Conservation (phyloP, 2,113 vertebrate genomes). For the Catharus bicknelli region DNA sequence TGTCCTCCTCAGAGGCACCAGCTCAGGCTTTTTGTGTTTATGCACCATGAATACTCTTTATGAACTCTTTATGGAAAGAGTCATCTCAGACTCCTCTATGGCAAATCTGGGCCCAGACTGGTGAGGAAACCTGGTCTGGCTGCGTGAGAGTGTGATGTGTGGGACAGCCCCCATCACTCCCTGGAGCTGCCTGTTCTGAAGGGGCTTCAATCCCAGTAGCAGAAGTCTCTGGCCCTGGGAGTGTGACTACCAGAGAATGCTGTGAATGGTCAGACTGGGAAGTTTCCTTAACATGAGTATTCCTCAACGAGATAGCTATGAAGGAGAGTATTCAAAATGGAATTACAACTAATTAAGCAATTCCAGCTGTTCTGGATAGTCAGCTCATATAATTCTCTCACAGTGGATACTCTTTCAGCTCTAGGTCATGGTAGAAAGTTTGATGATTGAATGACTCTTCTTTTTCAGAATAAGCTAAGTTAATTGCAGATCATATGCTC, state of each 20-base stretch:
- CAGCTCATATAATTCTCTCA: background rate
- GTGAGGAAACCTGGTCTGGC: background rate
- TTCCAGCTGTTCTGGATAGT: background rate
- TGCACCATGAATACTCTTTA: accelerated
- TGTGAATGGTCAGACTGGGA: background rate
- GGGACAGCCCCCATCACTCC: background rate
- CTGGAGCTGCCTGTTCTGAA: background rate
- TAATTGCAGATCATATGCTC: background rate
- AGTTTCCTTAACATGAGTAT: background rate
- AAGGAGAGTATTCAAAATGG: background rate
- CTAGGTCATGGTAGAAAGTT: background rate
- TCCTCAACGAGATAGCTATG: background rate
- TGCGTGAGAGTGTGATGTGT: background rate
- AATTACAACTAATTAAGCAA: background rate
- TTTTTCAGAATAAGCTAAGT: background rate
- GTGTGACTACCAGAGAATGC: too few relatives aligned
- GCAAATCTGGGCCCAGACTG: background rate
- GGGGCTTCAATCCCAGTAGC: background rate
- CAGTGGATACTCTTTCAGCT: background rate
- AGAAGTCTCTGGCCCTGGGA: background rate
- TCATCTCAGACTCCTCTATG: background rate
- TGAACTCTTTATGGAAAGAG: background rate
- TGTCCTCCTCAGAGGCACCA: background rate
- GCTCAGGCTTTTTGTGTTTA: background rate
- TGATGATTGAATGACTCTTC: background rate